Percentiles rank a stretch among this genome's conserved stretches.
These are phyloP conservation scores for Perithous albicinctus DNA, from an alignment of 2,888 invertebrate species.

Conservation along the genomic window DNA sequence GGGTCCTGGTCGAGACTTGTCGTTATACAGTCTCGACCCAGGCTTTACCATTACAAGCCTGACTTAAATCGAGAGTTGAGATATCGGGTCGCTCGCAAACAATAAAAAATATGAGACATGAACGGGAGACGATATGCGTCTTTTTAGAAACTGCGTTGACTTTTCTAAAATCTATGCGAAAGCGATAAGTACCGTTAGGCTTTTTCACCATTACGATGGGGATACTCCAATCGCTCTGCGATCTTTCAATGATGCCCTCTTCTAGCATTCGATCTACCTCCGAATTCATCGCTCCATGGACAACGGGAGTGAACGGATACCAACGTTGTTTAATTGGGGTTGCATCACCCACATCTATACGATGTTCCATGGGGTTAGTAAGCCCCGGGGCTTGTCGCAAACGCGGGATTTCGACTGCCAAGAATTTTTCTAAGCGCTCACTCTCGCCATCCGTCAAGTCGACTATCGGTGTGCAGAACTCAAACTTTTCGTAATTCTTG, in stretches of 20 bases:
- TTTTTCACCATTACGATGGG: constrained; percentile 74
- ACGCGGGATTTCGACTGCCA: background rate
- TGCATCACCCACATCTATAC: too few relatives aligned
- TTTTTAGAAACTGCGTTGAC: constrained; percentile 74
- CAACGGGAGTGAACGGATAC: too few relatives aligned
- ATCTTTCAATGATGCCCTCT: too few relatives aligned
- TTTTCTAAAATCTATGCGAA: constrained; percentile 75
- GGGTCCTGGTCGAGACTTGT: too few relatives aligned
- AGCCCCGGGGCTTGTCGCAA: background rate
- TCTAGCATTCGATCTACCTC: too few relatives aligned
- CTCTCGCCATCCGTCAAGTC: background rate
- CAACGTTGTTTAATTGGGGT: too few relatives aligned
- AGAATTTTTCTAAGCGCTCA: background rate
- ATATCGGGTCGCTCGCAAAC: constrained; percentile 46
- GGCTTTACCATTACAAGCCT: too few relatives aligned
- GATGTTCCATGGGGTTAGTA: constrained; percentile 30
- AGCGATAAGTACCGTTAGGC: constrained; percentile 71
- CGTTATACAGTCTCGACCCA: too few relatives aligned
- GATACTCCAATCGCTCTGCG: constrained; percentile 74
- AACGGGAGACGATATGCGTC: constrained; percentile 77
- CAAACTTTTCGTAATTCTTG: background rate
- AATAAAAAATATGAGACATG: constrained; percentile 72
- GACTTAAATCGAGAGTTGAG: constrained; percentile 65
- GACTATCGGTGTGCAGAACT: background rate
- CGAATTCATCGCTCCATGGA: too few relatives aligned